A percentile compares a stretch with the other conserved stretches of the same genome.
phyloP scores from a whole-genome alignment of 2,888 invertebrate genomes.

The Heliconius sara region DNA sequence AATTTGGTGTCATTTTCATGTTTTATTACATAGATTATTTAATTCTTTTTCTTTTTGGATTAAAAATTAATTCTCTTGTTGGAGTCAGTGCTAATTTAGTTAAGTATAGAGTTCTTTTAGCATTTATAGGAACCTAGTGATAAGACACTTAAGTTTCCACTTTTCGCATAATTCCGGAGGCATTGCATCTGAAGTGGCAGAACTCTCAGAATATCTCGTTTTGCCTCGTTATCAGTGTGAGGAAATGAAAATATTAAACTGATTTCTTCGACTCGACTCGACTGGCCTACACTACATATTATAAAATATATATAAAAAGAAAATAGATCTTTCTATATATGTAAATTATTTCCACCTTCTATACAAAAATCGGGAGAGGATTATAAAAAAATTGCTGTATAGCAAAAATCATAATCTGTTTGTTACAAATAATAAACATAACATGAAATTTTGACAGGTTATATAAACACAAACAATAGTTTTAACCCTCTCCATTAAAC shows the following conservation, averaged over 20 bases:
- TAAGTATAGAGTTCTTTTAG: no score
- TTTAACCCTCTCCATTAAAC: conserved; percentile 42
- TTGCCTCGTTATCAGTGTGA: background rate
- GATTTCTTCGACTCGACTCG: background rate
- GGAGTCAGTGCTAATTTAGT: no score
- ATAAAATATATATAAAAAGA: no score
- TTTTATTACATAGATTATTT: no score
- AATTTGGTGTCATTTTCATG: no score
- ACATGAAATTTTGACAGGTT: conserved; percentile 35
- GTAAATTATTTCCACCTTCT: background rate
- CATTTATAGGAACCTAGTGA: no score
- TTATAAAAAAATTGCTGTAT: background rate
- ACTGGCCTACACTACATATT: no score
- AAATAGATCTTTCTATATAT: background rate
- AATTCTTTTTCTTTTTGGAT: no score
- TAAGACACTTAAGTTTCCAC: background rate
- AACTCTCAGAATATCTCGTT: background rate
- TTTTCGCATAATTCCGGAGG: background rate
- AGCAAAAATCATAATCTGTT: background rate
- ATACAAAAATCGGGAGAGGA: background rate
- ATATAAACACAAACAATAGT: conserved; percentile 33
- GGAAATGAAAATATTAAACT: background rate
- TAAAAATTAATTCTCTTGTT: no score
- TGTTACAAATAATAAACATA: conserved; percentile 20
- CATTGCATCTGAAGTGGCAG: background rate